phyloP scores from a whole-genome alignment of 2,797 vertebrate genomes.

The Arnoldichthys spilopterus region DNA sequence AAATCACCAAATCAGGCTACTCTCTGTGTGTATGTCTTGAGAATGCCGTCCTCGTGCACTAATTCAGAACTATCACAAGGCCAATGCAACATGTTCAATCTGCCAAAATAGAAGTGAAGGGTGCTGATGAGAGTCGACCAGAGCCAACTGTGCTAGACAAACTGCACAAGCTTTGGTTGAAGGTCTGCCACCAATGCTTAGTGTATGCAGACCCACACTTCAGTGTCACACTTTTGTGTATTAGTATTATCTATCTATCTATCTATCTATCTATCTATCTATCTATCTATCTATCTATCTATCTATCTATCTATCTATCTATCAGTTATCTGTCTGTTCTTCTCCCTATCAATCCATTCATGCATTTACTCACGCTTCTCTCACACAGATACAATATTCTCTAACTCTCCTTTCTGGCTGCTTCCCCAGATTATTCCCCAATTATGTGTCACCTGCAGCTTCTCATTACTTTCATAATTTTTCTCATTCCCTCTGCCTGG shows the following conservation, averaged over 20 bases:
- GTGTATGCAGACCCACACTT: too few relatives aligned
- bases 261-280: background rate
- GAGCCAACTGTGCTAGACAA: too few relatives aligned
- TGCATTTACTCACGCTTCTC: background rate
- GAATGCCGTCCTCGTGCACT: too few relatives aligned
- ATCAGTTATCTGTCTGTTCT: background rate
- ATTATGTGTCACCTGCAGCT: conserved; percentile 37
- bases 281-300: background rate
- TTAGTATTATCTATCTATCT: background rate
- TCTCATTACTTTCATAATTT: conserved; percentile 35
- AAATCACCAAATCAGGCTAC: too few relatives aligned
- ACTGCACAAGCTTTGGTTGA: too few relatives aligned
- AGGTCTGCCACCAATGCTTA: too few relatives aligned
- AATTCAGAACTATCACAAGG: too few relatives aligned
- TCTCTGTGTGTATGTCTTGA: too few relatives aligned
- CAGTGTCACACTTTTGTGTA: too few relatives aligned
- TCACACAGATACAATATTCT: background rate
- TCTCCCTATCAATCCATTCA: background rate
- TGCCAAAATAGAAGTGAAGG: too few relatives aligned
- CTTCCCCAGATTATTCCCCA: conserved; percentile 7
- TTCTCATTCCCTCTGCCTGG: conserved; percentile 12
- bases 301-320: background rate
- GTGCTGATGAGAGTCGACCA: too few relatives aligned
- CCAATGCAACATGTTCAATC: too few relatives aligned
- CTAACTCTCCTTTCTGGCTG: conserved; percentile 13